Conservation (phyloP, 2,113 vertebrate species). For the Meles meles region DNA sequence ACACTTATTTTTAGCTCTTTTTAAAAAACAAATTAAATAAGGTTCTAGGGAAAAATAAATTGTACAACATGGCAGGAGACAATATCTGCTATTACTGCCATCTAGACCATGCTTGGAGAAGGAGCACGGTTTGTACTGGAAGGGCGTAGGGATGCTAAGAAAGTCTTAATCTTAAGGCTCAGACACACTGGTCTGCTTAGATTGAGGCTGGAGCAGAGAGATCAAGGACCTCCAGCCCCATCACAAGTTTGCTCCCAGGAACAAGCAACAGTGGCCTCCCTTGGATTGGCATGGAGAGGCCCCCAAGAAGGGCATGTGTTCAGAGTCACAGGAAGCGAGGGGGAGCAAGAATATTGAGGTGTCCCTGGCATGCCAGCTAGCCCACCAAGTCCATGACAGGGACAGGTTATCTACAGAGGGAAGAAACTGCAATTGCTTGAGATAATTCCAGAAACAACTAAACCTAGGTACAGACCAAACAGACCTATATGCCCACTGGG, state of each 20-base stretch:
- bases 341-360: fast-evolving
- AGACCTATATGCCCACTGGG: fast-evolving
- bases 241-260: not conserved
- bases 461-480: no score
- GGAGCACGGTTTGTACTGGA: no score
- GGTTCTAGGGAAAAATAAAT: not conserved
- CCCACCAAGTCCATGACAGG: not conserved
- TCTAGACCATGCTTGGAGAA: not conserved
- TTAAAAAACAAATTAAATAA: not conserved
- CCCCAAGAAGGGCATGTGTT: not conserved
- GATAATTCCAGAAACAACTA: not conserved
- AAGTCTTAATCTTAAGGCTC: not conserved
- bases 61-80: fast-evolving
- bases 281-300: not conserved
- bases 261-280: not conserved
- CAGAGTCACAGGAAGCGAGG: fast-evolving
- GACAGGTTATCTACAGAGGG: not conserved
- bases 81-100: not conserved
- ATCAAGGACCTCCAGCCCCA: not conserved
- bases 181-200: no score
- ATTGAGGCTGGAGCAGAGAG: not conserved
- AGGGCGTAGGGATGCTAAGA: not conserved
- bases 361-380: not conserved
- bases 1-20: not conserved
- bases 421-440: not conserved